Evolutionary conservation across 2,797 vertebrate species (phyloP).

Genomic region (Psittacula echo): DNA sequence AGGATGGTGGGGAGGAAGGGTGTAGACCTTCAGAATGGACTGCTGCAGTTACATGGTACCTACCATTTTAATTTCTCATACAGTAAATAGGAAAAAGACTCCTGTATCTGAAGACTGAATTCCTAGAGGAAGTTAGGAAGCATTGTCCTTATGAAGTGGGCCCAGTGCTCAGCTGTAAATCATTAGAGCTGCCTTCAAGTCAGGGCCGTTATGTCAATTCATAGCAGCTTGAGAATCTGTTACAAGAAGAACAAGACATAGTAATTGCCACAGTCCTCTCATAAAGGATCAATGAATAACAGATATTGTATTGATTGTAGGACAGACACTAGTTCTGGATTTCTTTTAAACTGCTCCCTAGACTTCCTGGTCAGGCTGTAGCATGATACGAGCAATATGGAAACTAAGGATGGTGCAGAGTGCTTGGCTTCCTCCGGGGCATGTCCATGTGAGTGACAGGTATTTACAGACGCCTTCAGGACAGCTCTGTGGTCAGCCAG

Average conservation of each 20-base stretch:
- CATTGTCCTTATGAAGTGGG: not conserved
- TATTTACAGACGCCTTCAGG: not conserved
- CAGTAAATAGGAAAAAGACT: not conserved
- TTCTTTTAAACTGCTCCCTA: not conserved
- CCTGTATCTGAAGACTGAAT: not conserved
- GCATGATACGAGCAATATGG: rapidly evolving
- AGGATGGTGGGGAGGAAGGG: not conserved
- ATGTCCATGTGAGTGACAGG: rapidly evolving
- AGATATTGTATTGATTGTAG: not conserved
- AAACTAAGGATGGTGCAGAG: not conserved
- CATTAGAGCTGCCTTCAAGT: not conserved
- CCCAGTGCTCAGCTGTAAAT: not conserved
- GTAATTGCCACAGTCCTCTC: not conserved
- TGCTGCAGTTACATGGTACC: not conserved
- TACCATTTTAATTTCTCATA: not conserved
- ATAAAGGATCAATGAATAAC: not conserved
- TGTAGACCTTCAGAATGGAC: not conserved
- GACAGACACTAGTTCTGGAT: not conserved
- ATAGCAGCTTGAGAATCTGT: not conserved
- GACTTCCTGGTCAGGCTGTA: not conserved
- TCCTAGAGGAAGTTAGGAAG: not conserved
- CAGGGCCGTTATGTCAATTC: not conserved
- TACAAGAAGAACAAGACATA: not conserved
- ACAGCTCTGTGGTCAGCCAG: not conserved
- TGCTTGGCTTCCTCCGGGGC: rapidly evolving